Conservation (phyloP, 2,888 invertebrate species). For the Amphiduros pacificus region DNA sequence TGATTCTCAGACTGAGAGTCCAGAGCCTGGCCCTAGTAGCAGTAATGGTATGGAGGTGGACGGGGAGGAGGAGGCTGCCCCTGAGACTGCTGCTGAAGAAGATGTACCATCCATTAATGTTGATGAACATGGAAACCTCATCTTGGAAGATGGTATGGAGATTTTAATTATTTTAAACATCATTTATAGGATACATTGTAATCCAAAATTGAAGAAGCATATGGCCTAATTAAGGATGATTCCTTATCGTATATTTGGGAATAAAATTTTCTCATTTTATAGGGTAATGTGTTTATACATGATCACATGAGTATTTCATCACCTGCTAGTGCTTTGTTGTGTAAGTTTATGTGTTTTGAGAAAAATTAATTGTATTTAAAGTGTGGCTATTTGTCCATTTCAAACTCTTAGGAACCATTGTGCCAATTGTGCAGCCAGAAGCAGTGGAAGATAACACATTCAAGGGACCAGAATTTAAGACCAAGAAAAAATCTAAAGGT, state of each 20-base stretch:
- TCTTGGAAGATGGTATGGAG: conserved; percentile 17
- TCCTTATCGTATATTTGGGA: no score
- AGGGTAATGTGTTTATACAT: no score
- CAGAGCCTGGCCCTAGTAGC: neutral
- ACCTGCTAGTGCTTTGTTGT: no score
- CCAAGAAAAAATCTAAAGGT: no score
- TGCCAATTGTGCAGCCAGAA: conserved; percentile 13
- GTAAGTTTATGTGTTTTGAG: neutral
- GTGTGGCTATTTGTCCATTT: neutral
- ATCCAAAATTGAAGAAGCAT: no score
- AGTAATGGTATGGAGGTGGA: neutral
- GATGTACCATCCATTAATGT: conserved; percentile 1
- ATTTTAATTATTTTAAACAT: no score
- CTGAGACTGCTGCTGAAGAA: neutral
- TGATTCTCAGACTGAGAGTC: neutral
- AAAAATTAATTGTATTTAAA: neutral
- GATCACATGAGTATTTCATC: no score
- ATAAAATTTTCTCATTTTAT: no score
- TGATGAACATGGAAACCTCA: conserved; percentile 18
- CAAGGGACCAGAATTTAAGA: conserved; percentile 20
- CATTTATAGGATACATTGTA: no score
- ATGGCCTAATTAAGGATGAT: no score
- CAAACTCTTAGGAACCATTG: neutral
- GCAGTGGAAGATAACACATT: conserved; percentile 6
- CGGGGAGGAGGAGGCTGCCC: neutral